Percentiles rank a stretch among this genome's conserved stretches.
phyloP scores from a whole-genome alignment of 2,888 invertebrate genomes.

The Leptopilina myrica region DNA sequence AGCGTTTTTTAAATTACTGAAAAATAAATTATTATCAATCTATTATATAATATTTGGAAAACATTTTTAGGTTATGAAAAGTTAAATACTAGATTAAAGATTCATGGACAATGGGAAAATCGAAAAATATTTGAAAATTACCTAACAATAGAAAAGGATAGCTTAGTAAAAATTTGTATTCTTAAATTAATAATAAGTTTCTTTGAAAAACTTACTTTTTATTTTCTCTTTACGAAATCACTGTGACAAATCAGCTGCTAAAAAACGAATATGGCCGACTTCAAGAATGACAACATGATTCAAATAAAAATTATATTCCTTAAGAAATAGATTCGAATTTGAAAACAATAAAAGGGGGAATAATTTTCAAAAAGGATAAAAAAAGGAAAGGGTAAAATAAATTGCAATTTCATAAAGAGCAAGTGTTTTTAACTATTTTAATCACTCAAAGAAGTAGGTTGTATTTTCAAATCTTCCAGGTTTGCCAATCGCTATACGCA shows the following conservation, averaged over 20 bases:
- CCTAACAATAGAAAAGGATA: neutral
- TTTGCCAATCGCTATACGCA: neutral
- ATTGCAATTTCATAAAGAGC: neutral
- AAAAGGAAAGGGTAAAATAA: neutral
- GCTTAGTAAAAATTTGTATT: neutral
- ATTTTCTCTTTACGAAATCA: neutral
- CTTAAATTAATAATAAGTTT: neutral
- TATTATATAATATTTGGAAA: neutral
- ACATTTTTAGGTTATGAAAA: constrained; percentile 18
- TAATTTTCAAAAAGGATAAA: neutral
- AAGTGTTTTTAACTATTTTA: neutral
- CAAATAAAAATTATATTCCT: neutral
- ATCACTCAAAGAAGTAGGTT: neutral
- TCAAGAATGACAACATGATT: neutral
- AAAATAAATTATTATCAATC: constrained; percentile 26
- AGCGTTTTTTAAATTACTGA: neutral
- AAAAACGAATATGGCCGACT: constrained; percentile 23
- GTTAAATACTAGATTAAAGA: neutral
- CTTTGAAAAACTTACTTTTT: constrained; percentile 22
- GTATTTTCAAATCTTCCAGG: constrained; percentile 16
- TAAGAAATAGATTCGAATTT: too few relatives aligned
- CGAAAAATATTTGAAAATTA: neutral
- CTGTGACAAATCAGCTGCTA: constrained; percentile 21
- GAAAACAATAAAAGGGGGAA: neutral
- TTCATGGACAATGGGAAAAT: neutral